Evolutionary conservation across 2,888 invertebrate genomes (phyloP), one percentile per base, ranked within the genome.

Genomic region (Torymus tubicola): DNA sequence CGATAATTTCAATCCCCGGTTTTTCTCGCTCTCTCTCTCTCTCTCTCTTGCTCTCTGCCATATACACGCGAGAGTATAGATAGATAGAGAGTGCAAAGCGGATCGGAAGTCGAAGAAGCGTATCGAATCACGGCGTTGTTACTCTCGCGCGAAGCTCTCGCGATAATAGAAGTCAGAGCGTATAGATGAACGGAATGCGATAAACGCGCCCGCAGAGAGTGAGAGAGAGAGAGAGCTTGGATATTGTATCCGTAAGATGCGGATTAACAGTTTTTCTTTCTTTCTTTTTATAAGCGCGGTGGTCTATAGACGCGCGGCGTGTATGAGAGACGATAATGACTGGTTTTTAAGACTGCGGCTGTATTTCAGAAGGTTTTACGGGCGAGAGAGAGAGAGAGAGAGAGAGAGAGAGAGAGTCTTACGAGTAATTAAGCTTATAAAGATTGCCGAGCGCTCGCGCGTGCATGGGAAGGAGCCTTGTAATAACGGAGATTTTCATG

Each of bases 91-190:
- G 31, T 70, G 18, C 11, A 60, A 70, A 70, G 50, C 21, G 16
- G 53, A 76, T 76, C 76, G 76, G 61, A 61, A 76, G 64, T 52
- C 68, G 42, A 69, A 76, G 64, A 53, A 70, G 70, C 21, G 57
- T 55, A 70, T 76, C 53, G 57, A 64, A 31, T 64, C n/a, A 31
- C 4, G 10, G 42, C 42, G 42, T 42, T 42, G 42, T 42, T 42
- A 8, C 42, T 42, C 14, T 2, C 24, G 52, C 18, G 61, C 13
- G 21, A n/a, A 50, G 52, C 21, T 21, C 21, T 21, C 53, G 24
- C 63, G 52, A 71, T 55, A 71, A 71, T 60, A 24, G 58, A 65
- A 78, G 63, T 14, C 57, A n/a, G 55, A 18, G 50, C 64, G 14
- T 16, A 78, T 10, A 78, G 52, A 71, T 64, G n/a, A 71, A 21